Evolutionary conservation across 2,113 vertebrate genomes (phyloP), one percentile per base, ranked within the genome.

Genomic region (Channa maculata): DNA sequence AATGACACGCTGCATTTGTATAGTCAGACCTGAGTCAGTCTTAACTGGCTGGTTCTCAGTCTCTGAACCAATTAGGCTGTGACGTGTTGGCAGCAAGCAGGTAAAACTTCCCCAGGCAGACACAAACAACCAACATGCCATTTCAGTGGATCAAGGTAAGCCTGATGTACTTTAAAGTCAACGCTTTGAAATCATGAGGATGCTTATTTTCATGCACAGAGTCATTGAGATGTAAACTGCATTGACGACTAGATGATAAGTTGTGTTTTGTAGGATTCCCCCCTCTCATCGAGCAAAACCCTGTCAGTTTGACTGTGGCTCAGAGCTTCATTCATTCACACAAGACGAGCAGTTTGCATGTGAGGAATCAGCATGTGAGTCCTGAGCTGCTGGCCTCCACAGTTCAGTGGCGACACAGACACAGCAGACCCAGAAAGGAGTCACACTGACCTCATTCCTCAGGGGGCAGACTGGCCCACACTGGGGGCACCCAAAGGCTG

Each of bases 391-490:
- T 81, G 72, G 81, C 81, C 79, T 77, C 63, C 55, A 59, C 37
- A 51, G 39, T 53, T 33, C 59, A 70, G 11, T 2, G 39, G 34
- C 70, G 34, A 46, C 54, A 61, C 39, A 66, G 48, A 61, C 52
- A 66, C 67, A 64, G 68, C n/a, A 11, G 34, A 13, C 44, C 77
- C 12, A 62, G 65, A 69, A 39, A 70, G 51, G 24, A 71, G 71
- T 68, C 71, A 75, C 63, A 50, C 24, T 86, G 82, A 74, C 77
- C 82, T 75, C 74, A 75, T 88, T 88, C 61, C 51, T 75, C 45
- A 14, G 55, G 43, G 65, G 48, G 51, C 24, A 24, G 11, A 65
- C 39, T 41, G 0, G 0, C 13, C 52, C 68, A 71, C 54, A 69
- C 15, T 54, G 63, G 24, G 54, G 64, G 43, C 65, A 69, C 45